These are phyloP conservation scores for Perccottus glenii DNA, from an alignment of 2,113 vertebrate species.

Conservation along the genomic window DNA sequence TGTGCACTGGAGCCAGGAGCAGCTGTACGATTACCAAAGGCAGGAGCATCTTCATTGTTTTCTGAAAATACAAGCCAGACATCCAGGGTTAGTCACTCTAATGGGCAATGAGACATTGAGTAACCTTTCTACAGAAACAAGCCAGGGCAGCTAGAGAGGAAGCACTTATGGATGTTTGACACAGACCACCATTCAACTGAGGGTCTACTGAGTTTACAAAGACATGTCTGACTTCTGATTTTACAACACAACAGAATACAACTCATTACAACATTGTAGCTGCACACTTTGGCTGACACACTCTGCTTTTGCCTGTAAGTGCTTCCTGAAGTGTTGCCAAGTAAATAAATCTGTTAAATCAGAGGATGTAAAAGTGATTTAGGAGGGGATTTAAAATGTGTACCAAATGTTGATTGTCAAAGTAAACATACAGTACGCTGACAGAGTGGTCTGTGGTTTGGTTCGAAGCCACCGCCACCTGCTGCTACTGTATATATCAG, in stretches of 20 bases:
- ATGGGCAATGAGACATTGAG: conserved; percentile 21
- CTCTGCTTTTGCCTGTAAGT: conserved; percentile 14
- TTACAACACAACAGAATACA: conserved; percentile 5
- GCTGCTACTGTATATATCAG: neutral
- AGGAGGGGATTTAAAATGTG: neutral
- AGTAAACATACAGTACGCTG: neutral
- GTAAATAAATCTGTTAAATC: conserved; percentile 11
- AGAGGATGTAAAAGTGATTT: neutral
- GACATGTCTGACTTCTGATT: neutral
- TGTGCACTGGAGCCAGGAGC: conserved; percentile 67
- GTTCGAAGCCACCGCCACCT: conserved; percentile 8
- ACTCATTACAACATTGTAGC: neutral
- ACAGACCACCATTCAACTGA: neutral
- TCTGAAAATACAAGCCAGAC: conserved; percentile 17
- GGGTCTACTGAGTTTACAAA: neutral
- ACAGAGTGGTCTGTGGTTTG: conserved; percentile 24
- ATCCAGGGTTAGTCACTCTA: conserved; percentile 42
- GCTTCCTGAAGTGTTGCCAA: conserved; percentile 7
- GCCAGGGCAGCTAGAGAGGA: conserved; percentile 1
- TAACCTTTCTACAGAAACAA: conserved; percentile 22
- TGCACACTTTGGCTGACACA: conserved; percentile 2
- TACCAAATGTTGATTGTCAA: neutral
- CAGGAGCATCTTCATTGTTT: conserved; percentile 64
- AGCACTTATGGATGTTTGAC: conserved; percentile 13
- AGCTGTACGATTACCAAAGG: conserved; percentile 69